These are phyloP conservation scores for Apocrypta bakeri DNA, from an alignment of 1,140 invertebrate genomes.

Conservation along the genomic window DNA sequence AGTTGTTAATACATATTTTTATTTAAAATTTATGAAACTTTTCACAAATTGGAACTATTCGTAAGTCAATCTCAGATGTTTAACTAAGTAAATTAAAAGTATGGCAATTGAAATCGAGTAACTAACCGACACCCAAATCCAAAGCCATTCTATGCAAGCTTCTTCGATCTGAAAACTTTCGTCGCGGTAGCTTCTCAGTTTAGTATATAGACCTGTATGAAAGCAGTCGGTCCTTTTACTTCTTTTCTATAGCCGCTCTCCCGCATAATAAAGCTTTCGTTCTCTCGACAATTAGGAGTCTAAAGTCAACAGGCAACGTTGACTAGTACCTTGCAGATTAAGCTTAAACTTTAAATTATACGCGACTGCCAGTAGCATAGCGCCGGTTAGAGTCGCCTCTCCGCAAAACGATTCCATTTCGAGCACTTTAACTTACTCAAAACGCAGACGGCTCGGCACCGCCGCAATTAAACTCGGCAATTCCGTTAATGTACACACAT, in stretches of 20 bases:
- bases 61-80: no score
- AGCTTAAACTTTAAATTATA: slow-evolving; percentile 24
- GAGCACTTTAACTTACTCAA: slow-evolving; percentile 33
- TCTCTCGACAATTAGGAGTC: neutral
- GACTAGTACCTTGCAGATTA: neutral
- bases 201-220: neutral
- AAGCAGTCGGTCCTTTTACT: neutral
- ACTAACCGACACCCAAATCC: no score
- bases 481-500: slow-evolving; percentile 31
- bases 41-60: no score
- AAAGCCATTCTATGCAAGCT: no score
- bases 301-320: slow-evolving; percentile 19
- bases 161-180: no score
- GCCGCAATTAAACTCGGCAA: slow-evolving; percentile 39
- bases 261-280: neutral
- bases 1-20: no score
- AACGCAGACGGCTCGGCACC: neutral
- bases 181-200: no score
- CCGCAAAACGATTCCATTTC: slow-evolving; percentile 24
- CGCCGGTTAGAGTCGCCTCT: neutral
- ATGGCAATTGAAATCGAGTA: no score
- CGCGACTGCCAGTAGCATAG: neutral
- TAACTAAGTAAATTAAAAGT: no score
- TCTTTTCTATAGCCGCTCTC: neutral
- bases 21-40: no score